Conservation (phyloP, 2,888 invertebrate species). For the Eudemis profundana region DNA sequence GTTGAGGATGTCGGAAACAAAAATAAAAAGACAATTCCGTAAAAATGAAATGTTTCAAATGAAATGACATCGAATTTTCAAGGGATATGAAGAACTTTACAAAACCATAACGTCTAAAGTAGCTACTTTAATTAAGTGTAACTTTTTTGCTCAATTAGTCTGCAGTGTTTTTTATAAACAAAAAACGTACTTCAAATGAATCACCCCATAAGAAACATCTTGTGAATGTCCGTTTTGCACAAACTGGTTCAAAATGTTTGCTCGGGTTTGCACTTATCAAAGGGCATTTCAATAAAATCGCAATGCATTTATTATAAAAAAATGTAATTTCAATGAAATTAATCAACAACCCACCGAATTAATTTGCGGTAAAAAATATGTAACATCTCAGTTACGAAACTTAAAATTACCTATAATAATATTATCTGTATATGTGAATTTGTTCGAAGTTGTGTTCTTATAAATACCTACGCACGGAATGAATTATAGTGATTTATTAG, state of each 20-base stretch:
- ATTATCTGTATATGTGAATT: conserved; percentile 8
- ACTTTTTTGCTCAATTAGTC: no score
- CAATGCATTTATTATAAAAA: background rate
- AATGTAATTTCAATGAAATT: conserved; percentile 9
- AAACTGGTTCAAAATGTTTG: background rate
- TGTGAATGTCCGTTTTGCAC: background rate
- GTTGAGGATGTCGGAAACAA: no score
- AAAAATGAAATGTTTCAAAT: no score
- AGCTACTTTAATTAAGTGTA: no score
- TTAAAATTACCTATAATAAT: conserved; percentile 28
- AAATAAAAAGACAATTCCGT: no score
- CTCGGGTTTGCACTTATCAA: background rate
- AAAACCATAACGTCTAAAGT: no score
- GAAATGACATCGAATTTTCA: no score
- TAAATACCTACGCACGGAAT: background rate
- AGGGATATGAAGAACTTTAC: no score
- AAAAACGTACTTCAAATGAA: no score
- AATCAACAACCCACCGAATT: conserved; percentile 18
- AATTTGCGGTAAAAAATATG: conserved; percentile 17
- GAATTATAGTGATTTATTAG: conserved; percentile 20
- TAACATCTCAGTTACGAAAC: conserved; percentile 26
- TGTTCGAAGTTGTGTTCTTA: conserved; percentile 11
- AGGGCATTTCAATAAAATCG: background rate
- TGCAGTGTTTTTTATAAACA: no score
- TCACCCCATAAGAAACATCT: no score